A percentile compares a stretch with the other conserved stretches of the same genome.
phyloP scores from a whole-genome alignment of 2,888 invertebrate species.

The Cosmorhoe ocellata region DNA sequence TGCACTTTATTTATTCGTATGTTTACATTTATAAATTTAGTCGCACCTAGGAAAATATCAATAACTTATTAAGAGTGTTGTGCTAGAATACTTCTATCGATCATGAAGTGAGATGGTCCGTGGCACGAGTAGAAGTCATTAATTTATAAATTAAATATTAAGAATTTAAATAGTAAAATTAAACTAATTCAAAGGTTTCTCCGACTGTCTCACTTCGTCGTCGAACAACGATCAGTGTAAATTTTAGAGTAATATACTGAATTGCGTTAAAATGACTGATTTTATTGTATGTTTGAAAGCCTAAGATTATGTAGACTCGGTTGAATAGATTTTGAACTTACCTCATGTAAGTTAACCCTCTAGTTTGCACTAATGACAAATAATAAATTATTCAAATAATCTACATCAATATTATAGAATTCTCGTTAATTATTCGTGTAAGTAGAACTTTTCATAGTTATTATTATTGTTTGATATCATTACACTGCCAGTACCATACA shows the following conservation, averaged over 20 bases:
- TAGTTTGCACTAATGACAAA: conserved; percentile 78
- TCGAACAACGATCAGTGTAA: conserved; percentile 78
- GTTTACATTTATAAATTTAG: conserved; percentile 78
- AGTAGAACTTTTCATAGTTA: conserved; percentile 68
- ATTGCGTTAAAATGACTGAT: conserved; percentile 82
- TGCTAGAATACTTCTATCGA: conserved; percentile 77
- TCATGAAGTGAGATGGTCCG: conserved; percentile 74
- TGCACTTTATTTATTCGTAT: conserved; percentile 83
- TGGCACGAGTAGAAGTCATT: conserved; percentile 76
- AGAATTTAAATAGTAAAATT: conserved; percentile 78
- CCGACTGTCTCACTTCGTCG: conserved; percentile 73
- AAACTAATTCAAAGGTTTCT: conserved; percentile 65
- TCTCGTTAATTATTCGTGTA: conserved; percentile 78
- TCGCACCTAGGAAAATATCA: conserved; percentile 82
- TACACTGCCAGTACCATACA: conserved; percentile 80
- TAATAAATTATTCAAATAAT: conserved; percentile 56
- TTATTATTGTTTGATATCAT: conserved; percentile 64
- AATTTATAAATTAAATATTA: conserved; percentile 78
- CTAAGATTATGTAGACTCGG: conserved; percentile 80
- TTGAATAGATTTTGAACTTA: conserved; percentile 72
- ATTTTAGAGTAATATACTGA: conserved; percentile 80
- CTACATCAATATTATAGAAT: conserved; percentile 74
- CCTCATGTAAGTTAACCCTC: conserved; percentile 71
- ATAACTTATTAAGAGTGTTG: conserved; percentile 83
- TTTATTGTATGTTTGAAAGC: conserved; percentile 81